Base-by-base conservation (phyloP, 1,140 invertebrate species). In the Drosophila truncata region DNA sequence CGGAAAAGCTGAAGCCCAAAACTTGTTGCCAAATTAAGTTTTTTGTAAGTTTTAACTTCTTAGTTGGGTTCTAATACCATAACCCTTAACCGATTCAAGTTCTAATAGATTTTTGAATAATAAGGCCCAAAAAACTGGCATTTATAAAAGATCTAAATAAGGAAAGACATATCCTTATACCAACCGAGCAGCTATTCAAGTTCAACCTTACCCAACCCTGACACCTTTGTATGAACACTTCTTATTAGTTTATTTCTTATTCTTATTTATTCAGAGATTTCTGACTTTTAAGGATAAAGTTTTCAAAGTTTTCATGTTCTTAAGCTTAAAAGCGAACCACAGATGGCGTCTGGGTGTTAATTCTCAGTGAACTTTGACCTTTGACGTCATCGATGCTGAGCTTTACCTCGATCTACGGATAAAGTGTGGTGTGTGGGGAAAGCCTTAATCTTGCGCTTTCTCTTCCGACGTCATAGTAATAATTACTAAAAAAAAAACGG, bases 381-480 rank as follows among this genome's bases (percentile, higher is more conserved):
- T 60, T 54, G n/a, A 61, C 78, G 78, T 75, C 71, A 75, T 42
- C 31, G 35, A 44, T 1, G 29, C 2, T 47, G 65, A 81, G 79
- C 78, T 82, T 70, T 47, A 67, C 62, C 64, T 39, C 67, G 65
- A 71, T 72, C 69, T 60, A 60, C 52, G 35, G 14, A 42, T 11
- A 37, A 35, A 18, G 5, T 39, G 31, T 37, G 47, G 23, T 49
- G 46, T 49, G 41, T 18, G 59, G 50, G 46, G 47, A 60, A 71
- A 78, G 74, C 59, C 16, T 23, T 1, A 13, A 11, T 6, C 44
- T 39, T 3, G 20, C 47, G 18, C 18, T 41, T 25, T 60, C 39
- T 35, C 31, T 35, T 35, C n/a, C 57, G 61, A 82, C 82, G 82
- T 86, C 83, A 82, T 54, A 72, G 13, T 9, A 16, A 14, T 47